Base-by-base conservation (phyloP, 2,888 invertebrate genomes). In the Perdita meconis region DNA sequence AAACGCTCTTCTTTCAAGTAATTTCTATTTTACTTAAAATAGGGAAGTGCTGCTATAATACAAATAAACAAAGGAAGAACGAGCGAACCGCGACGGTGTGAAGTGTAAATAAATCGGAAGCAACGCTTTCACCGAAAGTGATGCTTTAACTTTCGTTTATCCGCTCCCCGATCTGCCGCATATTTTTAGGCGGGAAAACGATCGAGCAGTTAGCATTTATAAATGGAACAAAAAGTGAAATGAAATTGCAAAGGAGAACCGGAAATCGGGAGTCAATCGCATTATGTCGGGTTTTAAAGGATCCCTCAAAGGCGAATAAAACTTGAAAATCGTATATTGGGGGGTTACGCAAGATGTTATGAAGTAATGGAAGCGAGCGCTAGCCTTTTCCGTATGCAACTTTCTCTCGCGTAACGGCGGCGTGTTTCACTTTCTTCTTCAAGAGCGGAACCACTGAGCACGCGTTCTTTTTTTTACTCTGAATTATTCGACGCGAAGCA, bases 391-490 rank as follows among this genome's bases (percentile, higher is more conserved):
- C 90, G 89, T 81, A 72, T 81, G 68, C 87, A 88, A 91, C 91
- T 91, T 91, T 91, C 91, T 90, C 91, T 83, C 84, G 68, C 63
- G 81, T 85, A 81, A 83, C 81, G 80, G 71, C 79, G 59, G 70
- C 80, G 63, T 86, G 83, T 89, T 88, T 87, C 88, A 90, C 90
- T 91, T 90, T 89, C 89, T 84, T 89, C 69, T 71, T 78, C 24
- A 68, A 66, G 50, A 51, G n/a, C 13, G 5, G 40, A 26, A 2
- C 1, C 6, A 36, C 13, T 12, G 56, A n/a, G 16, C 16, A 16
- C 30, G 40, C 38, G 42, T 47, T 26, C 22, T 59, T n/a, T n/a
- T n/a, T n/a, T n/a, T n/a, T 4, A 16, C 47, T 26, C 47, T 34
- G n/a, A 55, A 47, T 8, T 55, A 22, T 40, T 65, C 47, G 2